These are phyloP conservation scores for Tetranychus piercei DNA, from an alignment of 2,888 invertebrate genomes.

Conservation along the genomic window DNA sequence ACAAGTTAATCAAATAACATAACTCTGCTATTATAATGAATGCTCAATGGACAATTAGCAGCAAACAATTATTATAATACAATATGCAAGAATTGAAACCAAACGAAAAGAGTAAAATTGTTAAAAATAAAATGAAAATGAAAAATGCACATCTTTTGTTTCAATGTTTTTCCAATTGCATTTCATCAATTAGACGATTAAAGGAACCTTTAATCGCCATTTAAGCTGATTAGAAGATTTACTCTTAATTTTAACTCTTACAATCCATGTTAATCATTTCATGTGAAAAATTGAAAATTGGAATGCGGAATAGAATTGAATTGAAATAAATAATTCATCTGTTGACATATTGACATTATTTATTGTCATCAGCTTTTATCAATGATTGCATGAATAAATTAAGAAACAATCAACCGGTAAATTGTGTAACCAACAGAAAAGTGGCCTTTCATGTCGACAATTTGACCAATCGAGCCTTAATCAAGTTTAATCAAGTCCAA, in stretches of 20 bases:
- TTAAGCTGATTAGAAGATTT: background rate
- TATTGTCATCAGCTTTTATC: too few relatives aligned
- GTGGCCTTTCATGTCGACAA: background rate
- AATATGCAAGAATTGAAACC: too few relatives aligned
- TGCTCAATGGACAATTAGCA: too few relatives aligned
- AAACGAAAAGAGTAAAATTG: too few relatives aligned
- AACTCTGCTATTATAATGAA: too few relatives aligned
- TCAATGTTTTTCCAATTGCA: background rate
- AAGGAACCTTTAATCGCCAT: background rate
- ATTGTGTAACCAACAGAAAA: background rate
- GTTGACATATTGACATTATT: too few relatives aligned
- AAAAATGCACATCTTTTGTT: background rate
- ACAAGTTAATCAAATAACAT: too few relatives aligned
- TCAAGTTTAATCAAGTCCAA: background rate
- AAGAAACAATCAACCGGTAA: background rate
- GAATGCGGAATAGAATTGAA: too few relatives aligned
- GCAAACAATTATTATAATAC: too few relatives aligned
- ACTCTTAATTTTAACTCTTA: background rate
- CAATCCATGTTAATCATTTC: background rate
- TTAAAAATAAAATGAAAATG: too few relatives aligned
- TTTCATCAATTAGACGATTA: background rate
- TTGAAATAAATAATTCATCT: too few relatives aligned
- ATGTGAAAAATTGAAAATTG: background rate
- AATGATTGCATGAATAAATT: too few relatives aligned
- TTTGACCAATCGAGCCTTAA: background rate